A percentile compares a stretch with the other conserved stretches of the same genome.
Evolutionary conservation across 1,140 invertebrate species (phyloP).

Genomic region (Delia radicum): DNA sequence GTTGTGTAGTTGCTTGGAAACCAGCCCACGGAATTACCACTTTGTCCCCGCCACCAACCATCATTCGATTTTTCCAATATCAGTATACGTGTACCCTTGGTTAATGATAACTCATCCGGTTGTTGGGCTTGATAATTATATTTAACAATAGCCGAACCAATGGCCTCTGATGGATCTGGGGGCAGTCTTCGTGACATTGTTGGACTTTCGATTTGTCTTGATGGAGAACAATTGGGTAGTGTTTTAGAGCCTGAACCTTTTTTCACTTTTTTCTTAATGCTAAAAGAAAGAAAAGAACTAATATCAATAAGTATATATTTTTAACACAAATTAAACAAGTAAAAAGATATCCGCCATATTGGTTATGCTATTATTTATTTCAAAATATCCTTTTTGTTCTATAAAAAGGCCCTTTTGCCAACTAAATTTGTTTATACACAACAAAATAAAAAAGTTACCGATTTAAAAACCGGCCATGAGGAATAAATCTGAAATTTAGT

Average conservation of each 20-base stretch:
- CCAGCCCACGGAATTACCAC: slow-evolving; percentile 80
- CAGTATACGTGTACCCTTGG: slow-evolving; percentile 86
- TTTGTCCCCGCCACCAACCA: slow-evolving; percentile 98
- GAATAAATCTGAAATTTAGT: no score
- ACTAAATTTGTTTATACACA: no score
- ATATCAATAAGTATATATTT: no score
- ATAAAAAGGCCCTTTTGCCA: no score
- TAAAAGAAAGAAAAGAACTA: slow-evolving; percentile 52
- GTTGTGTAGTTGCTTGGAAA: slow-evolving; percentile 97
- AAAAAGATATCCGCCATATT: neutral
- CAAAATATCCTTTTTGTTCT: no score
- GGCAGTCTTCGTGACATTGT: slow-evolving; percentile 72
- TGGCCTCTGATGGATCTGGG: slow-evolving; percentile 82
- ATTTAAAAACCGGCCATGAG: no score
- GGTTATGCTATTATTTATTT: no score
- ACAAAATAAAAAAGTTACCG: no score
- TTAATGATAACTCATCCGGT: slow-evolving; percentile 91
- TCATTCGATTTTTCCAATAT: slow-evolving; percentile 98
- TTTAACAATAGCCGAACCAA: slow-evolving; percentile 91
- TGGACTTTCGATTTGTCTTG: slow-evolving; percentile 75
- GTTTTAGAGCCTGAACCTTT: slow-evolving; percentile 83
- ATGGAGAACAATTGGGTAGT: slow-evolving; percentile 78
- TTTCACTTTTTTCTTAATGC: slow-evolving; percentile 92
- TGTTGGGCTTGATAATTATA: slow-evolving; percentile 98
- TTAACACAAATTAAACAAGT: neutral